Conservation (phyloP, 1,140 invertebrate genomes). For the Gonioctena quinquepunctata region DNA sequence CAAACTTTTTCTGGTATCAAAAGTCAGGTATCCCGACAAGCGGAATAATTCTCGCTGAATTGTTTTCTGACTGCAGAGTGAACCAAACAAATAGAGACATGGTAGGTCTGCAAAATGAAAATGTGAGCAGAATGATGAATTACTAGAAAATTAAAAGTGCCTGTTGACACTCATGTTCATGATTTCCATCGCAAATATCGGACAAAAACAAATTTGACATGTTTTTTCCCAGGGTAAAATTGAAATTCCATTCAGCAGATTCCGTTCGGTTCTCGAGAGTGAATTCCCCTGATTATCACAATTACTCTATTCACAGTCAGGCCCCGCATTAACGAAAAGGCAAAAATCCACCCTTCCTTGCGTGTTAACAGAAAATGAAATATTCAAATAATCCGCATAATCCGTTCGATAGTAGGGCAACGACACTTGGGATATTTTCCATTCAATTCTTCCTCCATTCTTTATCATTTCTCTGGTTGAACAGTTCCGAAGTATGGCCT, state of each 20-base stretch:
- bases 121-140: background rate
- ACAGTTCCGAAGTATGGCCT: background rate
- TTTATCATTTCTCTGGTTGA: background rate
- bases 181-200: no score
- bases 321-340: no score
- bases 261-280: no score
- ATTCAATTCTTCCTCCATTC: background rate
- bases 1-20: background rate
- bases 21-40: background rate
- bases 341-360: background rate
- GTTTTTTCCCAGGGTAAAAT: no score
- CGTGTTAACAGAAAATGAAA: background rate
- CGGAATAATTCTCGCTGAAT: background rate
- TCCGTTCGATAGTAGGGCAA: background rate
- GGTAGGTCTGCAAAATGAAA: background rate
- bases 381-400: no score
- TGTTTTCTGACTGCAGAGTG: background rate
- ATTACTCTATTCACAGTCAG: no score
- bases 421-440: background rate
- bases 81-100: background rate
- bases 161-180: no score
- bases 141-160: slow-evolving; percentile 12
- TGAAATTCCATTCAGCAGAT: no score
- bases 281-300: no score
- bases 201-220: no score